Evolutionary conservation across 2,888 invertebrate species (phyloP).

Genomic region (Apamea anceps): DNA sequence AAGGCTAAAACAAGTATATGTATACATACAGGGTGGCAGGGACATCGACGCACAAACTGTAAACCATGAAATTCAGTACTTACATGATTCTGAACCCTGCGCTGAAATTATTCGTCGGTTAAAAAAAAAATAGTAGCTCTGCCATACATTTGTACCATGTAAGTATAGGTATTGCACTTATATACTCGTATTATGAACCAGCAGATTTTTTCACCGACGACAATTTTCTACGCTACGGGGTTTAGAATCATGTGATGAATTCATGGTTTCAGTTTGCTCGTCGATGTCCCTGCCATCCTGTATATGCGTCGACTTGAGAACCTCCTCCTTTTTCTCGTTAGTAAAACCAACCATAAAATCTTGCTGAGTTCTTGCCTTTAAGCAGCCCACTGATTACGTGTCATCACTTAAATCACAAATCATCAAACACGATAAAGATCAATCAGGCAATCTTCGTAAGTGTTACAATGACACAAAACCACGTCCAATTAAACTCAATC

Average conservation of each 20-base stretch:
- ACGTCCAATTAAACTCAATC: constrained; percentile 55
- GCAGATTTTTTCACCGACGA: too few relatives aligned
- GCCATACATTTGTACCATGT: too few relatives aligned
- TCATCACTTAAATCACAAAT: constrained; percentile 8
- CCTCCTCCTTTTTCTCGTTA: background rate
- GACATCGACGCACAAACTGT: background rate
- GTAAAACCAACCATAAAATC: background rate
- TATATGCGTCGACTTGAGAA: background rate
- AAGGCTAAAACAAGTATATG: background rate
- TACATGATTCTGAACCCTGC: background rate
- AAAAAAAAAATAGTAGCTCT: too few relatives aligned
- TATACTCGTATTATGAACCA: too few relatives aligned
- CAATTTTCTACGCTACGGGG: too few relatives aligned
- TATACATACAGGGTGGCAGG: background rate
- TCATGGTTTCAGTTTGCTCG: too few relatives aligned
- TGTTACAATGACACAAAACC: constrained; percentile 46
- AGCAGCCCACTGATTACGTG: background rate
- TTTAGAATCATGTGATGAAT: too few relatives aligned
- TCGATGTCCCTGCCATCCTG: too few relatives aligned
- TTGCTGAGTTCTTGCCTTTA: background rate
- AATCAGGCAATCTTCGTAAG: constrained; percentile 30
- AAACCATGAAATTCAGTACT: background rate
- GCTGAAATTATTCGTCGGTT: background rate
- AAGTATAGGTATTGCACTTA: too few relatives aligned
- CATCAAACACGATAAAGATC: constrained; percentile 36